Conservation (phyloP, 2,797 vertebrate genomes). For the Masticophis lateralis region DNA sequence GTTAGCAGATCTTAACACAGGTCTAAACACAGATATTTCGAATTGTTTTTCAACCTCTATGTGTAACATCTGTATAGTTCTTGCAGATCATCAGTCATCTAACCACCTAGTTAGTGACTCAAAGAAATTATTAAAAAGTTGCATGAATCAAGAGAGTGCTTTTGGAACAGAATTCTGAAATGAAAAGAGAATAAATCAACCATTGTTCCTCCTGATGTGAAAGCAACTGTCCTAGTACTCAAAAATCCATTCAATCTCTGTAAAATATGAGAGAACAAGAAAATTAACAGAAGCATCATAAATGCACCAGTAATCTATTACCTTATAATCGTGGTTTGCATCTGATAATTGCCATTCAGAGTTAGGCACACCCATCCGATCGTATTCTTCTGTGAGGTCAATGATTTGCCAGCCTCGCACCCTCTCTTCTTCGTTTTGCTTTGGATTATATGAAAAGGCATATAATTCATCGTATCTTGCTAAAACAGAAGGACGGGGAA, state of each 20-base stretch:
- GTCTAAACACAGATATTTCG: neutral
- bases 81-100: neutral
- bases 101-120: neutral
- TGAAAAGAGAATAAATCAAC: neutral
- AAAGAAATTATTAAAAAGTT: neutral
- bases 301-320: conserved; percentile 37
- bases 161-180: neutral
- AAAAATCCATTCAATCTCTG: neutral
- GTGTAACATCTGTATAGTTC: neutral
- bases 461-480: conserved; percentile 89
- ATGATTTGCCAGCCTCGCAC: conserved; percentile 92
- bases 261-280: neutral
- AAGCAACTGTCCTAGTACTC: neutral
- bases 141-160: neutral
- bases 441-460: conserved; percentile 97
- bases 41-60: neutral
- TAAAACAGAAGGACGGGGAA: conserved; percentile 40
- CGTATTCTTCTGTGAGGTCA: conserved; percentile 86
- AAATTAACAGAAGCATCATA: neutral
- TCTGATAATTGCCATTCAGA: conserved; percentile 92
- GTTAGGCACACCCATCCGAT: conserved; percentile 93
- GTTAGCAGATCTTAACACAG: neutral
- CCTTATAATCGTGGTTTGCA: conserved; percentile 94
- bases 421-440: conserved; percentile 90
- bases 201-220: neutral